Evolutionary conservation across 2,888 invertebrate genomes (phyloP).

Genomic region (Himalopsyche anomala): DNA sequence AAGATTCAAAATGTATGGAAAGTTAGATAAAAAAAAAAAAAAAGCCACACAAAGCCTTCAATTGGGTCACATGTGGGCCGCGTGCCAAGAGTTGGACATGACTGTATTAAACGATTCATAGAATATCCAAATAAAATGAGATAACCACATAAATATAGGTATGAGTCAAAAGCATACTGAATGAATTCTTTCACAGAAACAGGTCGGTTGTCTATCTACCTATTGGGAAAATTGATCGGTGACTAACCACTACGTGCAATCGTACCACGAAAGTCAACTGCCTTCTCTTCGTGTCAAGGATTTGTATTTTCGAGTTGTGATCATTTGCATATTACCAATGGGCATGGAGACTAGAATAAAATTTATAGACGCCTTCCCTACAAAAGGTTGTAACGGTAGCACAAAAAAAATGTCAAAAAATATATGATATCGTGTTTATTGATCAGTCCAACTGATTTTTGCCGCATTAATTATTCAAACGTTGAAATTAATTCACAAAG

Average conservation of each 20-base stretch:
- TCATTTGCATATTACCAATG: conserved; percentile 32
- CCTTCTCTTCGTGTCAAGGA: conserved; percentile 43
- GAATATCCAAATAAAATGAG: conserved; percentile 15
- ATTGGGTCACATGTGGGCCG: too few relatives aligned
- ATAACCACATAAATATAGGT: conserved; percentile 20
- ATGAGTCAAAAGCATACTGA: background rate
- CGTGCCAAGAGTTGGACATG: too few relatives aligned
- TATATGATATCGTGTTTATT: too few relatives aligned
- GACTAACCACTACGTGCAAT: conserved; percentile 22
- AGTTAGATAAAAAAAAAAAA: too few relatives aligned
- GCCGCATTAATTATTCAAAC: too few relatives aligned
- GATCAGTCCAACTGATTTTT: too few relatives aligned
- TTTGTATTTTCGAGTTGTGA: conserved; percentile 18
- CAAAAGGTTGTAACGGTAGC: too few relatives aligned
- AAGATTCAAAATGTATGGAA: too few relatives aligned
- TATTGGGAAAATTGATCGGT: conserved; percentile 28
- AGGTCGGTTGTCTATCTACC: conserved; percentile 3
- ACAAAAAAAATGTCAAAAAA: too few relatives aligned
- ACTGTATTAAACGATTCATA: background rate
- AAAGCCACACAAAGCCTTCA: too few relatives aligned
- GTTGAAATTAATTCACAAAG: too few relatives aligned
- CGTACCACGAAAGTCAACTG: conserved; percentile 29
- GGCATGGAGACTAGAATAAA: background rate
- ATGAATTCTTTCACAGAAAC: background rate
- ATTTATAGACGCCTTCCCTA: too few relatives aligned